Percentiles rank a stretch among this genome's conserved stretches.
These are phyloP conservation scores for Holacanthella duospinosa DNA, from an alignment of 2,888 invertebrate species.

Conservation along the genomic window DNA sequence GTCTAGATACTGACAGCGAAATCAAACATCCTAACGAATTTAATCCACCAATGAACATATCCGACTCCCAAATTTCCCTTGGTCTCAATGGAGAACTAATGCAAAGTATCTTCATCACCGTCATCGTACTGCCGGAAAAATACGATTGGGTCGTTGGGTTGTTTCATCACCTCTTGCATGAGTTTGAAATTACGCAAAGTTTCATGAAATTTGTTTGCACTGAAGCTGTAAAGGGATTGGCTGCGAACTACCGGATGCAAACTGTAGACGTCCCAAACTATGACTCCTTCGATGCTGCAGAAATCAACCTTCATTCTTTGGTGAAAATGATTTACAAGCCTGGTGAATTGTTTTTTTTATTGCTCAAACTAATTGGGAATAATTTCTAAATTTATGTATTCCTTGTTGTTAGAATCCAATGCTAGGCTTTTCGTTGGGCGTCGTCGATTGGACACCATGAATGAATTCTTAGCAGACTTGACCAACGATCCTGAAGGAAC, in stretches of 20 bases:
- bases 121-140: constrained; percentile 62
- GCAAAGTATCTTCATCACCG: constrained; percentile 34
- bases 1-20: constrained; percentile 33
- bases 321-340: constrained; percentile 31
- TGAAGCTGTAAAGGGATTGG: constrained; percentile 44
- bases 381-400: background rate
- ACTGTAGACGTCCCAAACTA: constrained; percentile 32
- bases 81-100: constrained; percentile 36
- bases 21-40: constrained; percentile 33
- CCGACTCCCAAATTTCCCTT: constrained; percentile 35
- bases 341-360: constrained; percentile 15
- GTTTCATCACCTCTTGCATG: constrained; percentile 62
- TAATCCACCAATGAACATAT: constrained; percentile 31
- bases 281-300: constrained; percentile 34
- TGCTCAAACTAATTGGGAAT: background rate
- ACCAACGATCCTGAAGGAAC: constrained; percentile 18
- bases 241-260: constrained; percentile 35
- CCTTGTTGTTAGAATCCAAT: constrained; percentile 27
- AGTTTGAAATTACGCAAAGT: constrained; percentile 59
- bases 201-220: constrained; percentile 65
- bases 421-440: constrained; percentile 36
- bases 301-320: constrained; percentile 34
- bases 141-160: constrained; percentile 65
- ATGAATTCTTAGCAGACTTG: constrained; percentile 25
- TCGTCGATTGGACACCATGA: constrained; percentile 31